phyloP scores from a whole-genome alignment of 2,888 invertebrate genomes.

The Noctua janthina region DNA sequence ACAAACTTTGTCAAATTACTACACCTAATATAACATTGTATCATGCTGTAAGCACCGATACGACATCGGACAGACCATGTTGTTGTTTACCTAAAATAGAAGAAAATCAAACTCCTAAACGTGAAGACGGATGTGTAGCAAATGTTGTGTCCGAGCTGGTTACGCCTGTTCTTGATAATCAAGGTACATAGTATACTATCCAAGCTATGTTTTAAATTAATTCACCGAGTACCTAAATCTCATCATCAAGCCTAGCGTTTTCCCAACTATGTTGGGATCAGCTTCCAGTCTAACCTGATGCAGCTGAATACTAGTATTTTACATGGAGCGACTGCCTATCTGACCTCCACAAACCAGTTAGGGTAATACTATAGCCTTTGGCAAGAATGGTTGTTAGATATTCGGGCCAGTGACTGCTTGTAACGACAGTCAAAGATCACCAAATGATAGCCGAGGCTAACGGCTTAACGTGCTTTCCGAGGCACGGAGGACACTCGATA shows the following conservation, averaged over 20 bases:
- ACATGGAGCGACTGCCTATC: too few species aligned
- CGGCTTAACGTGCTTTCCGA: too few species aligned
- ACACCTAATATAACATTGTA: constrained; percentile 4
- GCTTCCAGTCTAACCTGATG: too few species aligned
- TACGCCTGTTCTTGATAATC: constrained; percentile 71
- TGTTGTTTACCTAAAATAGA: constrained; percentile 27
- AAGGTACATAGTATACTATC: constrained; percentile 55
- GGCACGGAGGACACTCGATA: too few species aligned
- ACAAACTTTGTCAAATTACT: constrained; percentile 52
- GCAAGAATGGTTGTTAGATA: too few species aligned
- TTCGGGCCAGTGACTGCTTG: too few species aligned
- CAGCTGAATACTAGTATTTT: too few species aligned
- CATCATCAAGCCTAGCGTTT: neutral
- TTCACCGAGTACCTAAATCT: neutral
- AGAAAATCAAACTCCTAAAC: neutral
- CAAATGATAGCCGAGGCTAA: too few species aligned
- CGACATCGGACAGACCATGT: constrained; percentile 77
- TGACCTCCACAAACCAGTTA: too few species aligned
- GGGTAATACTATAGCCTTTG: too few species aligned
- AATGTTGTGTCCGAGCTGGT: constrained; percentile 70
- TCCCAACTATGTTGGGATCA: neutral
- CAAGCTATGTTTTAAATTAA: neutral
- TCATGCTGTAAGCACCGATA: constrained; percentile 71
- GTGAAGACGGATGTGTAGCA: constrained; percentile 62
- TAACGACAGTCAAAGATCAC: too few species aligned